phyloP scores from a whole-genome alignment of 2,113 vertebrate genomes.

The Clarias macrocephalus region DNA sequence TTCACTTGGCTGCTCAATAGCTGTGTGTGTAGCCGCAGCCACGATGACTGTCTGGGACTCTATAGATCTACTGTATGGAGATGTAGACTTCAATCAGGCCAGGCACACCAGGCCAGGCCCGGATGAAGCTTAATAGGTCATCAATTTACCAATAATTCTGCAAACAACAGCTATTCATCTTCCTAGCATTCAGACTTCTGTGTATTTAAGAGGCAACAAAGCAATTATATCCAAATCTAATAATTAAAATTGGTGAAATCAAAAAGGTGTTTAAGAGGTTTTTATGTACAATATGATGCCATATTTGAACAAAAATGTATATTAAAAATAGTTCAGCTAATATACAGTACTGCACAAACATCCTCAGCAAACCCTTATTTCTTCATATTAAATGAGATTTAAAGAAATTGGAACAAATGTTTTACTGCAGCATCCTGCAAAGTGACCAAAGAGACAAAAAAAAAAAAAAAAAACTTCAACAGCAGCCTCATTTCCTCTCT shows the following conservation, averaged over 20 bases:
- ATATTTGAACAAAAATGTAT: neutral
- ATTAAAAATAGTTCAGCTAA: neutral
- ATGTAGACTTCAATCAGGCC: constrained; percentile 19
- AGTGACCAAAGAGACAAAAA: too few species aligned
- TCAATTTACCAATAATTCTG: constrained; percentile 43
- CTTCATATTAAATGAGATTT: too few species aligned
- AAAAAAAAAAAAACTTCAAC: too few species aligned
- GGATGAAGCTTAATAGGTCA: constrained; percentile 41
- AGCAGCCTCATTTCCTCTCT: too few species aligned
- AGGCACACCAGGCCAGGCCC: constrained; percentile 29
- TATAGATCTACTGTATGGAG: constrained; percentile 13
- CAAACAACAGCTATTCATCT: constrained; percentile 42
- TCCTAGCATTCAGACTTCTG: neutral
- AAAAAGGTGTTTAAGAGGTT: constrained; percentile 1
- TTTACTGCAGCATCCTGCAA: too few species aligned
- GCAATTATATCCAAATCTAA: neutral
- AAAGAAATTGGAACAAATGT: too few species aligned
- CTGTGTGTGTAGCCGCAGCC: constrained; percentile 1
- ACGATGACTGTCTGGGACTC: constrained; percentile 4
- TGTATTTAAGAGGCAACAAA: neutral
- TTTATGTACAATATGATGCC: neutral
- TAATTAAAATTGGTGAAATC: neutral
- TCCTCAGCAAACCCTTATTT: too few species aligned
- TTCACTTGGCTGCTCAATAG: neutral
- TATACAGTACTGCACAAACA: neutral